Evolutionary conservation across 2,113 vertebrate species (phyloP).

Genomic region (Datnioides undecimradiatus): DNA sequence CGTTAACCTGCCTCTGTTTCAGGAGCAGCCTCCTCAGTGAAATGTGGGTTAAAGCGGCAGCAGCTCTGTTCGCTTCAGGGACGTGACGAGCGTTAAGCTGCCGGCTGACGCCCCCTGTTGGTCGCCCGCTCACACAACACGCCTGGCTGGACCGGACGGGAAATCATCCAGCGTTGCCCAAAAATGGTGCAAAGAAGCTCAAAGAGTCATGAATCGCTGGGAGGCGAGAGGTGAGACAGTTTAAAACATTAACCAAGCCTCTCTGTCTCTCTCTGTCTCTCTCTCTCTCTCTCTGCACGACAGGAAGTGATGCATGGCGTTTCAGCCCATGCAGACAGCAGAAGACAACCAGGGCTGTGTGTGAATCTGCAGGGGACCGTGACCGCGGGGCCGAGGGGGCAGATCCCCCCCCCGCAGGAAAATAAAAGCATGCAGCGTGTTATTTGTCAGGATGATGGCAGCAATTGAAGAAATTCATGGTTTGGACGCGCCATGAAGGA

Average conservation of each 20-base stretch:
- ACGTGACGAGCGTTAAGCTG: slow-evolving; percentile 6
- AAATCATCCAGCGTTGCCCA: background rate
- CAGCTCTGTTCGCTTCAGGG: background rate
- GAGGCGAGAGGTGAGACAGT: slow-evolving; percentile 14
- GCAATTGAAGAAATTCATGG: slow-evolving; percentile 49
- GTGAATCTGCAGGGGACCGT: slow-evolving; percentile 26
- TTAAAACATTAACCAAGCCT: background rate
- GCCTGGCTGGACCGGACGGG: background rate
- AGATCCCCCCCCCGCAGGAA: slow-evolving; percentile 40
- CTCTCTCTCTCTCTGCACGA: slow-evolving; percentile 15
- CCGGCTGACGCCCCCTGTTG: slow-evolving; percentile 77
- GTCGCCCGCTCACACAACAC: slow-evolving; percentile 3
- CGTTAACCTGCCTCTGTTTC: too few species aligned
- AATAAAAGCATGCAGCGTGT: slow-evolving; percentile 41
- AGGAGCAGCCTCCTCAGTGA: too few species aligned
- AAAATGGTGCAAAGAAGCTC: slow-evolving; percentile 37
- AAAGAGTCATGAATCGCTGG: background rate
- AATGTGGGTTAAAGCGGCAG: slow-evolving; percentile 12
- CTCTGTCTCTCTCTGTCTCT: too few species aligned
- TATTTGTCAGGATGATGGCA: slow-evolving; percentile 56
- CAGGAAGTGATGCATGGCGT: slow-evolving; percentile 11
- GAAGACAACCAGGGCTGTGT: background rate
- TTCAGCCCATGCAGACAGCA: background rate
- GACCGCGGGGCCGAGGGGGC: slow-evolving; percentile 29
- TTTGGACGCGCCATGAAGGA: slow-evolving; percentile 30